A percentile compares a stretch with the other conserved stretches of the same genome.
phyloP scores from a whole-genome alignment of 2,113 vertebrate genomes.

The Alexandromys fortis region DNA sequence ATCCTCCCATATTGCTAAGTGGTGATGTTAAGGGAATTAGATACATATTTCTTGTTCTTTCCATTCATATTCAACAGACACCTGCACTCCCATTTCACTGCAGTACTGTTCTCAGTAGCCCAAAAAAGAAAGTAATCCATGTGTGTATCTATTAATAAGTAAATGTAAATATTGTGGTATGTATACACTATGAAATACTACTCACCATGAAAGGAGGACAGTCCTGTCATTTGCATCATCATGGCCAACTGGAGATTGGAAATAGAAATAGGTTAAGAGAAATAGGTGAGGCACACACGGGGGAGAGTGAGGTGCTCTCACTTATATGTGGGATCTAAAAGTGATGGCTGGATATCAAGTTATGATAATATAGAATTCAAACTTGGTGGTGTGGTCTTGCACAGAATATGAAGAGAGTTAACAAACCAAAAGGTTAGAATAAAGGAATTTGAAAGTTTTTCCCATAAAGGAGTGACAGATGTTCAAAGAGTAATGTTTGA shows the following conservation, averaged over 20 bases:
- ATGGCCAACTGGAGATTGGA: not conserved
- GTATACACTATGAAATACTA: not conserved
- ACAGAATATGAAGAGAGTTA: not conserved
- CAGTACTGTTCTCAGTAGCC: not conserved
- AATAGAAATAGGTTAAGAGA: too few species aligned
- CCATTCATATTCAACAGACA: not conserved
- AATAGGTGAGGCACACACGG: not conserved
- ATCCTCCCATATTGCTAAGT: not conserved
- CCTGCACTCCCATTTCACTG: not conserved
- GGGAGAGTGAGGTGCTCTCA: too few species aligned
- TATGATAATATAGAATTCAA: not conserved
- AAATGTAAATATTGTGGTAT: fast-evolving
- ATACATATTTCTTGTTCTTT: not conserved
- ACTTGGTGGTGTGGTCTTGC: not conserved
- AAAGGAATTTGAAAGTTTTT: not conserved
- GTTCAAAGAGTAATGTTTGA: not conserved
- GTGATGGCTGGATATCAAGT: too few species aligned
- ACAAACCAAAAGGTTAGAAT: not conserved
- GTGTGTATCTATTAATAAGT: not conserved
- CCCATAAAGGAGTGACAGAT: not conserved
- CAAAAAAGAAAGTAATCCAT: not conserved
- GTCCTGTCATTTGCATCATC: not conserved
- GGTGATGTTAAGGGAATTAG: not conserved
- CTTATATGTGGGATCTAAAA: not conserved
- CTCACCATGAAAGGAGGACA: not conserved